These are phyloP conservation scores for Scomber scombrus DNA, from an alignment of 2,113 vertebrate genomes.

Conservation along the genomic window DNA sequence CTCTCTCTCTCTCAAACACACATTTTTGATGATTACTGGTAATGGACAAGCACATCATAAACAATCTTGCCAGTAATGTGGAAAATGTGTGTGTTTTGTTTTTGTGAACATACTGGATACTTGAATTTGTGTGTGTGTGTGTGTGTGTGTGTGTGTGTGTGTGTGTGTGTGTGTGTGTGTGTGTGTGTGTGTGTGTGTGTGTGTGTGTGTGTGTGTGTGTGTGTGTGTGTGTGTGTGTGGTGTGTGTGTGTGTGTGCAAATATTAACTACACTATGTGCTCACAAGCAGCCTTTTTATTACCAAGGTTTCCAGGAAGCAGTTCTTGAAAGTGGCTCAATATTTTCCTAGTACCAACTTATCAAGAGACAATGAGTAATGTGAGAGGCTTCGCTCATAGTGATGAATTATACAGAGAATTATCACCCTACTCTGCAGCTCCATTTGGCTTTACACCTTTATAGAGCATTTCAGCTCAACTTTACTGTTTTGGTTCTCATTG, in stretches of 20 bases:
- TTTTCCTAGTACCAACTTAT: no score
- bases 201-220: slow-evolving; percentile 6
- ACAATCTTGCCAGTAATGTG: slow-evolving; percentile 17
- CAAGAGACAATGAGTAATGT: no score
- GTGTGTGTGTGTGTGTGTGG: no score
- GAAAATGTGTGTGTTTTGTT: background rate
- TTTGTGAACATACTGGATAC: background rate
- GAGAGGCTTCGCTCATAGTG: no score
- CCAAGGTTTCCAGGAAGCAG: slow-evolving; percentile 23
- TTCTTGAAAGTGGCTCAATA: slow-evolving; percentile 8
- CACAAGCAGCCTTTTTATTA: slow-evolving; percentile 14
- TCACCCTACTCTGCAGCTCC: no score
- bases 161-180: background rate
- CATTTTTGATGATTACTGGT: slow-evolving; percentile 3
- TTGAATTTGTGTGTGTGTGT: background rate
- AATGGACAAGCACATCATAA: slow-evolving; percentile 28
- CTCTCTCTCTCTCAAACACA: background rate
- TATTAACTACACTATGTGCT: background rate
- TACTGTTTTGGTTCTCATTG: no score
- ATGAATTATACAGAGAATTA: no score
- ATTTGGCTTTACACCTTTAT: no score
- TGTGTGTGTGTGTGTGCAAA: background rate
- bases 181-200: background rate
- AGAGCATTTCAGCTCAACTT: no score
- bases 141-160: background rate